These are phyloP conservation scores for Anastatus disparis DNA, from an alignment of 1,140 invertebrate genomes.

Conservation along the genomic window DNA sequence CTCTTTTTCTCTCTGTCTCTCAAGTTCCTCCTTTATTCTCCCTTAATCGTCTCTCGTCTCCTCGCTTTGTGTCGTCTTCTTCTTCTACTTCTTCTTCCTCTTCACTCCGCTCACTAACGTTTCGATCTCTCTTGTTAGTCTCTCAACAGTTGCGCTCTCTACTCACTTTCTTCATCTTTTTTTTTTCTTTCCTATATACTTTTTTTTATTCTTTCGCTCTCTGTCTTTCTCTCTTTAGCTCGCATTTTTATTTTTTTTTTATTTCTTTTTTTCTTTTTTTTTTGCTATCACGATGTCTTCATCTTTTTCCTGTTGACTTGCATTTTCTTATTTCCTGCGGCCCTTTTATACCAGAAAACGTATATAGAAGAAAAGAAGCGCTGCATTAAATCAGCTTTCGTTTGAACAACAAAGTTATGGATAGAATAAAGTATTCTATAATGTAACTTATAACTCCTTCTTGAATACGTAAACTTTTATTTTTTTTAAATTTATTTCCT, in stretches of 20 bases:
- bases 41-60: constrained; percentile 5
- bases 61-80: background rate
- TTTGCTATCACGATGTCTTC: background rate
- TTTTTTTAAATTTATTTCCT: too few relatives aligned
- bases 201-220: background rate
- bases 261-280: background rate
- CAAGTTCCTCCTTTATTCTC: too few relatives aligned
- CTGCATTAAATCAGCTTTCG: background rate
- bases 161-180: background rate
- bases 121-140: constrained; percentile 24
- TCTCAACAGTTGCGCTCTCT: constrained; percentile 10
- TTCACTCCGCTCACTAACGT: too few relatives aligned
- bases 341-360: too few relatives aligned
- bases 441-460: background rate
- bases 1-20: background rate
- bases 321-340: background rate
- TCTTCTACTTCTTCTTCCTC: background rate
- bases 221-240: background rate
- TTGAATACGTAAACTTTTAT: background rate
- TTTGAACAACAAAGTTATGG: background rate
- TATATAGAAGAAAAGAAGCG: background rate
- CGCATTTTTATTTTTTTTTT: background rate
- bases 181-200: background rate
- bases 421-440: constrained; percentile 16
- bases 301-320: background rate